Evolutionary conservation across 2,113 vertebrate species (phyloP), one percentile per base, ranked within the genome.

Genomic region (Labrus mixtus): DNA sequence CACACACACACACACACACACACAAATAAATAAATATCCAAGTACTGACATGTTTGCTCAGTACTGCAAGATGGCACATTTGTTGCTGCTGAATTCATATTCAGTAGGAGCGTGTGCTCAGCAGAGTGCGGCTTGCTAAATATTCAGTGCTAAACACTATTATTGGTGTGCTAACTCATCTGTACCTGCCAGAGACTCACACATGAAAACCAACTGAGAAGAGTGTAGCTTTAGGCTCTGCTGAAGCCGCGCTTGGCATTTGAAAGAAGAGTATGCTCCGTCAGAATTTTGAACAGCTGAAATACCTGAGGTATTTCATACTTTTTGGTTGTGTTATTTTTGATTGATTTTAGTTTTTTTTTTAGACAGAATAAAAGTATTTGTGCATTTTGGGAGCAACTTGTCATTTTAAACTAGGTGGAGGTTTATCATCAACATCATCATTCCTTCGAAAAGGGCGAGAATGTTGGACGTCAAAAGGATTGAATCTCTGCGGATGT

Each of bases 61-160:
- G n/a, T 39, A 29, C 29, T 73, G 78, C 85, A 87, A 67, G 78
- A 63, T 20, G 58, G 78, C 73, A 82, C 58, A 72, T 79, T 79
- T 73, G 80, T 82, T 80, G 75, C 69, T 76, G 17, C 58, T 29
- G 23, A 80, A 74, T 77, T 66, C 45, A 56, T 62, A 82, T 63
- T 76, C 73, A 74, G 63, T 75, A 57, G 78, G 63, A 86, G 67
- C 25, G 71, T 83, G 76, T 82, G 78, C 83, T 88, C 85, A 87
- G 85, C 82, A 80, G 71, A 33, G 77, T 46, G 54, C 37, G 23
- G 83, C 85, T 74, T 62, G 76, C 85, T 86, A 76, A 84, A 82
- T 89, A 89, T 89, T 84, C 78, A 81, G 64, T n/a, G 68, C 73
- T 87, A 81, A 89, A 89, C 81, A 81, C 74, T 77, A 84, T 82